Conservation (phyloP, 1,140 invertebrate species). For the Matsumurasca onukii region DNA sequence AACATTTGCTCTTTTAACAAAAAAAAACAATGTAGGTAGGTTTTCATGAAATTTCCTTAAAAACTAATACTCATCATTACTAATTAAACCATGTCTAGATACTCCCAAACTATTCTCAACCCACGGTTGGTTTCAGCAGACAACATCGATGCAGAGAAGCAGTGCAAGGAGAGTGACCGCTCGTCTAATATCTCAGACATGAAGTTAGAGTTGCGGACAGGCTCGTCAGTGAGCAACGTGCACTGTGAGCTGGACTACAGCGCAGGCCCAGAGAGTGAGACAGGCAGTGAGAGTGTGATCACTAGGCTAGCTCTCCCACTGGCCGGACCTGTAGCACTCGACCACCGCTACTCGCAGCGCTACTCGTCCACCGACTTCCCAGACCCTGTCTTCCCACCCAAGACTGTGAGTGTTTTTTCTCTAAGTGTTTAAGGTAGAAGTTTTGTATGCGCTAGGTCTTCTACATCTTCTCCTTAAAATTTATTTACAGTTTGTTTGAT, state of each 20-base stretch:
- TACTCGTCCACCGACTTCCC: slow-evolving; percentile 83
- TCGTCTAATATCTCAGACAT: slow-evolving; percentile 89
- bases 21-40: too few relatives aligned
- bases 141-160: slow-evolving; percentile 67
- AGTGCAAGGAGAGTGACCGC: slow-evolving; percentile 81
- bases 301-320: slow-evolving; percentile 56
- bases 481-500: too few relatives aligned
- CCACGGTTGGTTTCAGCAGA: too few relatives aligned
- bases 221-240: slow-evolving; percentile 67
- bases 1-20: too few relatives aligned
- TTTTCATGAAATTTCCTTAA: too few relatives aligned
- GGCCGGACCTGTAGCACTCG: slow-evolving; percentile 72
- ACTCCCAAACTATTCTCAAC: too few relatives aligned
- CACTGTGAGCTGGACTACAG: slow-evolving; percentile 53
- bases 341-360: slow-evolving; percentile 59
- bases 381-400: slow-evolving; percentile 76
- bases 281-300: slow-evolving; percentile 54
- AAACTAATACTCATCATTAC: too few relatives aligned
- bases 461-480: not conserved
- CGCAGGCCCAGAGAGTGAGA: slow-evolving; percentile 53
- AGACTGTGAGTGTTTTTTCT: slow-evolving; percentile 46
- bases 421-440: not conserved
- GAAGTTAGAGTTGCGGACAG: slow-evolving; percentile 83
- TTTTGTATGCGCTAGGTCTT: not conserved
- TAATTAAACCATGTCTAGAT: too few relatives aligned